A percentile compares a stretch with the other conserved stretches of the same genome.
phyloP scores from a whole-genome alignment of 37 sponge, comb jelly and placozoan genomes.

The Halichondria panicea region DNA sequence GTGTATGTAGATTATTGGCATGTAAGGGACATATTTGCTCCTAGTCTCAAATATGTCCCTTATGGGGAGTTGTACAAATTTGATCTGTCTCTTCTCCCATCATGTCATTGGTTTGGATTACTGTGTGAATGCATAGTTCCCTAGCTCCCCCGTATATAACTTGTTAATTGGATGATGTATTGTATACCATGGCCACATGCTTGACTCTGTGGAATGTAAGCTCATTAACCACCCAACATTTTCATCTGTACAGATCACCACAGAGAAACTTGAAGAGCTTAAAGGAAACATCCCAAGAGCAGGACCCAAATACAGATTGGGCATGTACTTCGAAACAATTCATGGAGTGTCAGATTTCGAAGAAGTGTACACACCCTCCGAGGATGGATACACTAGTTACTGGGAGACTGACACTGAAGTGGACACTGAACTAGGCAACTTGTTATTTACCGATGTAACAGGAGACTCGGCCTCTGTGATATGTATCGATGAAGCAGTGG shows the following conservation, averaged over 20 bases:
- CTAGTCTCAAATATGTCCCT: no score
- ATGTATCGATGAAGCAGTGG: conserved; percentile 49
- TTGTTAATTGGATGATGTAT: no score
- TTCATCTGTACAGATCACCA: conserved; percentile 44
- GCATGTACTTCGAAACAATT: conserved; percentile 78
- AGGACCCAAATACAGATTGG: conserved; percentile 62
- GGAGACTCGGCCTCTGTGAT: conserved; percentile 75
- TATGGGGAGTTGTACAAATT: no score
- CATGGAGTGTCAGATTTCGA: conserved; percentile 44
- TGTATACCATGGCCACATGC: no score
- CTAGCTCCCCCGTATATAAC: not conserved
- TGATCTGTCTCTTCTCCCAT: no score
- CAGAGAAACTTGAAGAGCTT: conserved; percentile 57
- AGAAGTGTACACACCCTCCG: conserved; percentile 2
- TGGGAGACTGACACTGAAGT: conserved; percentile 65
- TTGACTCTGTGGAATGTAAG: no score
- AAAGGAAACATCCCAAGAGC: conserved; percentile 48
- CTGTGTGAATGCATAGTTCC: no score
- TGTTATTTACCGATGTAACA: conserved; percentile 42
- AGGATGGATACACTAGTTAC: conserved; percentile 49
- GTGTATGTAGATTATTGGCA: no score
- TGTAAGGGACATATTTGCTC: no score
- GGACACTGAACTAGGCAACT: conserved; percentile 38
- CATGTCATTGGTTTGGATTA: no score
- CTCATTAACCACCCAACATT: not conserved